These are phyloP conservation scores for Steinernema feltiae DNA, from an alignment of 1,140 invertebrate species.

Conservation along the genomic window DNA sequence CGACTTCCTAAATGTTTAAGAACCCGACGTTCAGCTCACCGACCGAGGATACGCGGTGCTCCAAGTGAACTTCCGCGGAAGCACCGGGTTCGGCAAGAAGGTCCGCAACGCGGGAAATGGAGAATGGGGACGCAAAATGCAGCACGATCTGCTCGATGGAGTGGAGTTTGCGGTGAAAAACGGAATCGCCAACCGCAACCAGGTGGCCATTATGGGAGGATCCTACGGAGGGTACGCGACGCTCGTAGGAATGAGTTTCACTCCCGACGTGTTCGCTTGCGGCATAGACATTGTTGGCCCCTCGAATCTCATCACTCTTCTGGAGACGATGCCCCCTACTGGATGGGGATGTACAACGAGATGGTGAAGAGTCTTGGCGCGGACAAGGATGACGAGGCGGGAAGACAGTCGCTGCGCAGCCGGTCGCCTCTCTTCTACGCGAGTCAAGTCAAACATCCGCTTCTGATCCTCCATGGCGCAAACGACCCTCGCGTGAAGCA, in stretches of 20 bases:
- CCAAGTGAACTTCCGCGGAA: conserved; percentile 55
- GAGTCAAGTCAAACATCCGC: conserved; percentile 34
- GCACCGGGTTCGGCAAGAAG: conserved; percentile 54
- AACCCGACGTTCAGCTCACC: too few species aligned
- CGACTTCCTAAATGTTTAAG: too few species aligned
- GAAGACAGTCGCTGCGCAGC: conserved; percentile 29
- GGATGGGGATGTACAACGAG: conserved; percentile 56
- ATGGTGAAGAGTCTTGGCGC: conserved; percentile 56
- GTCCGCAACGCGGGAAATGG: conserved; percentile 55
- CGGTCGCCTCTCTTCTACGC: conserved; percentile 40
- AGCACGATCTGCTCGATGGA: conserved; percentile 54
- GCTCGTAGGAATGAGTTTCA: conserved; percentile 57
- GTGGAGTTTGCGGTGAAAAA: conserved; percentile 52
- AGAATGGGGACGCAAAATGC: conserved; percentile 57
- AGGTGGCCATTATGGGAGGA: conserved; percentile 55
- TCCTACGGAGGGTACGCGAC: conserved; percentile 56
- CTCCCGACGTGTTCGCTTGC: conserved; percentile 56
- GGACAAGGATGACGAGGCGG: conserved; percentile 25
- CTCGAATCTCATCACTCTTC: conserved; percentile 52
- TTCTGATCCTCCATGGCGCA: conserved; percentile 40
- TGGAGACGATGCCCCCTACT: conserved; percentile 57
- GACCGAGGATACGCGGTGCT: conserved; percentile 54
- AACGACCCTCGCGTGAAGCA: conserved; percentile 43
- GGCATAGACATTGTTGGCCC: conserved; percentile 57
- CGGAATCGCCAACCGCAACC: conserved; percentile 43